phyloP scores from a whole-genome alignment of 2,113 vertebrate species.

The Saccopteryx bilineata region DNA sequence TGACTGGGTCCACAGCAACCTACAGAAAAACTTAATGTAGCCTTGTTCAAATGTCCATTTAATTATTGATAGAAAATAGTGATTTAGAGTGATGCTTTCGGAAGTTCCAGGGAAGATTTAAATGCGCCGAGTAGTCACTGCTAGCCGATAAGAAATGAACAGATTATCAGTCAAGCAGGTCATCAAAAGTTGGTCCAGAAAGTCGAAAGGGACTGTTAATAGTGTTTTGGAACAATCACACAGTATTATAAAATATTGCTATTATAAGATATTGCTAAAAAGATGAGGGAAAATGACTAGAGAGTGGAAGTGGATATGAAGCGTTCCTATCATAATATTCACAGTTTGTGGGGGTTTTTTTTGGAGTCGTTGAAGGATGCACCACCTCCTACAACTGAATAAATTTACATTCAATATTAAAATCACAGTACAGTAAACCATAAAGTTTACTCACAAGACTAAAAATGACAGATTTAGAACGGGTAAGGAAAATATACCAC shows the following conservation, averaged over 20 bases:
- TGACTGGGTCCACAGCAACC: neutral
- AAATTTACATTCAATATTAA: slow-evolving; percentile 61
- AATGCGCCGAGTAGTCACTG: neutral
- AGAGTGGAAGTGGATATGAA: neutral
- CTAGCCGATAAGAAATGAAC: neutral
- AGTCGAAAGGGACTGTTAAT: neutral
- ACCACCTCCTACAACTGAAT: neutral
- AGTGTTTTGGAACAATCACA: neutral
- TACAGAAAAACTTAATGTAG: neutral
- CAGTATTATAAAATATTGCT: neutral
- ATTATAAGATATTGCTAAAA: neutral
- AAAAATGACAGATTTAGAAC: slow-evolving; percentile 68
- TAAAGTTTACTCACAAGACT: slow-evolving; percentile 48
- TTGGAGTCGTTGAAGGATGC: slow-evolving; percentile 49
- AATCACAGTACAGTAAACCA: slow-evolving; percentile 51
- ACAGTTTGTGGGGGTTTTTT: slow-evolving; percentile 67
- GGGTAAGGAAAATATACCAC: slow-evolving; percentile 59
- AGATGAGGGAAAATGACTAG: neutral
- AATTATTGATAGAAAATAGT: slow-evolving; percentile 43
- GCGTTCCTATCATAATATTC: slow-evolving; percentile 53
- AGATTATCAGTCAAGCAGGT: neutral
- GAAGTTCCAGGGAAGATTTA: slow-evolving; percentile 36
- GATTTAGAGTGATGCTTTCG: neutral
- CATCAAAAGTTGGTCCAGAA: slow-evolving; percentile 37
- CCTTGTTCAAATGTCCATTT: neutral